A percentile compares a stretch with the other conserved stretches of the same genome.
Evolutionary conservation across 1,140 invertebrate species (phyloP).

Genomic region (Portunus trituberculatus): DNA sequence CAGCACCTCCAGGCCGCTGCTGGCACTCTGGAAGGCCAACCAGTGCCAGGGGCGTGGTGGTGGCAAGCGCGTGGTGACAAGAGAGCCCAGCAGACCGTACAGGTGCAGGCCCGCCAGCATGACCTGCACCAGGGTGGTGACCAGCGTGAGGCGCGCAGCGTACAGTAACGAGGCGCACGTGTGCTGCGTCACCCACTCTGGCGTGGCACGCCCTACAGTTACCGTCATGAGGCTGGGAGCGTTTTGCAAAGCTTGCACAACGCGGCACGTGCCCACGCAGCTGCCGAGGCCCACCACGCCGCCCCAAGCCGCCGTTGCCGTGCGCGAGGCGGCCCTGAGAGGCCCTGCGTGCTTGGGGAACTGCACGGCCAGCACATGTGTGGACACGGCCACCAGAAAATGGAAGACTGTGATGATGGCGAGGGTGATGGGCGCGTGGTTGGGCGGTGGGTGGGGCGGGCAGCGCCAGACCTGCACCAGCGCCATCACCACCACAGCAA

Average conservation of each 20-base stretch:
- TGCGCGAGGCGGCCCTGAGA: constrained; percentile 59
- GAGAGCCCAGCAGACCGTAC: constrained; percentile 45
- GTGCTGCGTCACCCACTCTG: neutral
- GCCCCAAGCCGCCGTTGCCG: constrained; percentile 64
- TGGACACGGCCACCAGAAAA: constrained; percentile 55
- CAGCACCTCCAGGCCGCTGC: constrained; percentile 26
- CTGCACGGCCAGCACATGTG: constrained; percentile 54
- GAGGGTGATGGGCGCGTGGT: constrained; percentile 56
- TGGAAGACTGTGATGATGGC: constrained; percentile 69
- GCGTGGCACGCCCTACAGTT: neutral
- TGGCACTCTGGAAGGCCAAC: constrained; percentile 57
- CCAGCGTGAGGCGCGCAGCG: constrained; percentile 30
- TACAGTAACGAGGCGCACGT: constrained; percentile 15
- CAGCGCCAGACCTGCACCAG: constrained; percentile 86
- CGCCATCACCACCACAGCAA: constrained; percentile 91
- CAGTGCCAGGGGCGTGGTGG: constrained; percentile 60
- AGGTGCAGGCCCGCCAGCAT: constrained; percentile 52
- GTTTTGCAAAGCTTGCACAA: neutral
- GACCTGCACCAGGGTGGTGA: constrained; percentile 47
- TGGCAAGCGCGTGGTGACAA: constrained; percentile 1
- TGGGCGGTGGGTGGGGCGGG: constrained; percentile 42
- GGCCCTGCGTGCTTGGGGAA: constrained; percentile 62
- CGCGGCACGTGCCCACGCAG: constrained; percentile 40
- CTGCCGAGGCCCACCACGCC: constrained; percentile 48
- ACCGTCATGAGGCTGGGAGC: neutral